phyloP scores from a whole-genome alignment of 2,888 invertebrate species.

The Encarsia formosa region DNA sequence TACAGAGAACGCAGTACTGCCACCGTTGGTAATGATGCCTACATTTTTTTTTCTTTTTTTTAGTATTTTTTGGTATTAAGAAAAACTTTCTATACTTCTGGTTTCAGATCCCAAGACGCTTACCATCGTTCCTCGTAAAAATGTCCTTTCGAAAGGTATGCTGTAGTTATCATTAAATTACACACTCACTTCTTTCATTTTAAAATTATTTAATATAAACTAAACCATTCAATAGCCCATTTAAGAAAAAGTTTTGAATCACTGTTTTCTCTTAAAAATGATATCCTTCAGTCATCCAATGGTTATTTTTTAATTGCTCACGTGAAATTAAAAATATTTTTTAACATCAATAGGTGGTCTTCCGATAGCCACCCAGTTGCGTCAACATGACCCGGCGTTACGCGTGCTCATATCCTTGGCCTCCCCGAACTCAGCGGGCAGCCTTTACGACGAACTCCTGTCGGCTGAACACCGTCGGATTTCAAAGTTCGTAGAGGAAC shows the following conservation, averaged over 20 bases:
- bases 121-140: too few relatives aligned
- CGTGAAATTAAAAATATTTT: too few relatives aligned
- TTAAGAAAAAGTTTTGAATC: too few relatives aligned
- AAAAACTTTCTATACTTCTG: too few relatives aligned
- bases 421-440: constrained; percentile 54
- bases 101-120: too few relatives aligned
- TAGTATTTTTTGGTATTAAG: neutral
- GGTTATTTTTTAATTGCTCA: too few relatives aligned
- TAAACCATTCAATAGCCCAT: neutral
- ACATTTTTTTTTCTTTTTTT: neutral
- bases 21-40: constrained; percentile 51
- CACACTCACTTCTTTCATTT: too few relatives aligned
- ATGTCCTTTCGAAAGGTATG: too few relatives aligned
- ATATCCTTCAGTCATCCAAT: too few relatives aligned
- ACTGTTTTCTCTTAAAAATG: too few relatives aligned
- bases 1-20: constrained; percentile 75
- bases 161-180: too few relatives aligned
- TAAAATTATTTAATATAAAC: too few relatives aligned
- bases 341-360: constrained; percentile 73
- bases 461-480: constrained; percentile 54
- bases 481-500: constrained; percentile 61
- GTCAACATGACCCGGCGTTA: constrained; percentile 62
- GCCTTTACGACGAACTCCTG: constrained; percentile 58
- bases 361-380: constrained; percentile 65
- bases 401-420: constrained; percentile 69